Evolutionary conservation across 2,888 invertebrate species (phyloP).

Genomic region (Campopleginae sp.): DNA sequence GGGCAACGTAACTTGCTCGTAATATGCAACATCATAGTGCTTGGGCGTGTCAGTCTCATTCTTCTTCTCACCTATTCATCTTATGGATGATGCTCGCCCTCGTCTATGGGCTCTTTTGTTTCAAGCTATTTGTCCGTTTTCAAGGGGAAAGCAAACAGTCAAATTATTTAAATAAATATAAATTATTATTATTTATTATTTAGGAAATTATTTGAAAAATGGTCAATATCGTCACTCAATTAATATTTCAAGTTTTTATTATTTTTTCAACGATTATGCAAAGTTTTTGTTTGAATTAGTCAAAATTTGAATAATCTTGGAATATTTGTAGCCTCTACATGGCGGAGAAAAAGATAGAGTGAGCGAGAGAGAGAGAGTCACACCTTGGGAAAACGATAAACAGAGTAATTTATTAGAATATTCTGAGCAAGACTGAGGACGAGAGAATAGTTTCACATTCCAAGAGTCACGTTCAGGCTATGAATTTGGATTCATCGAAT

Average conservation of each 20-base stretch:
- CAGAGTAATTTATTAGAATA: constrained; percentile 70
- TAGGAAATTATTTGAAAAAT: too few species aligned
- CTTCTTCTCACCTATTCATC: constrained; percentile 44
- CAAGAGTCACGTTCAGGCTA: constrained; percentile 69
- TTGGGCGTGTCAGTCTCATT: constrained; percentile 17
- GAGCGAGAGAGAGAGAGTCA: background rate
- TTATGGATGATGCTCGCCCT: constrained; percentile 33
- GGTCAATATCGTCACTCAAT: too few species aligned
- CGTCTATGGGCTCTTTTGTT: background rate
- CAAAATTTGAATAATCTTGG: background rate
- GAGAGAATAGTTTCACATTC: constrained; percentile 66
- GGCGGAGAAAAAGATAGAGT: background rate
- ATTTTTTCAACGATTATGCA: too few species aligned
- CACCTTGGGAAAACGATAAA: constrained; percentile 15
- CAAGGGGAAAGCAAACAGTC: too few species aligned
- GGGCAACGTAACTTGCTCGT: constrained; percentile 28
- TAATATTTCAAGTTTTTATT: too few species aligned
- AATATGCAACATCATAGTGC: constrained; percentile 23
- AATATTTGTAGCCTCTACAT: background rate
- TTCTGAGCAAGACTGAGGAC: constrained; percentile 11
- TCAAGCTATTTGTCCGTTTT: background rate
- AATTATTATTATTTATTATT: too few species aligned
- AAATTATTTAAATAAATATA: too few species aligned
- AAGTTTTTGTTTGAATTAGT: background rate
- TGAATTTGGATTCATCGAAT: constrained; percentile 73